Conservation (phyloP, 1,140 invertebrate species). For the Cotesia typhae region DNA sequence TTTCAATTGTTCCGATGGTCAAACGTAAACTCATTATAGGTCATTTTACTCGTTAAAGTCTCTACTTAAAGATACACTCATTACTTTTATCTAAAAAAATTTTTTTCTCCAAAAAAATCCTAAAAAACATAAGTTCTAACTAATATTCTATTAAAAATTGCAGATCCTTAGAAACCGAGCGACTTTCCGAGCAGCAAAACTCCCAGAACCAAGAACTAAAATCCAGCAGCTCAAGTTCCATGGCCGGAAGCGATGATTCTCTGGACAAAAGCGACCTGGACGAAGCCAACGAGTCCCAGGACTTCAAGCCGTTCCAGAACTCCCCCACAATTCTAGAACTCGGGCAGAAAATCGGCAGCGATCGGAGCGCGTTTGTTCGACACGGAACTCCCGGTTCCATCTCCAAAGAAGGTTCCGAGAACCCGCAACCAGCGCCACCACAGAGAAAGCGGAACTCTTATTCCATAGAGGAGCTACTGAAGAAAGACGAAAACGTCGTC, state of each 20-base stretch:
- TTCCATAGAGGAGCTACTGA: conserved; percentile 85
- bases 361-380: conserved; percentile 56
- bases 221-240: conserved; percentile 61
- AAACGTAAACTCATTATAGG: too few species aligned
- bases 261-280: conserved; percentile 70
- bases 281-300: conserved; percentile 64
- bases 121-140: background rate
- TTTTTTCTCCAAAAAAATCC: background rate
- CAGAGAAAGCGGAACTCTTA: conserved; percentile 80
- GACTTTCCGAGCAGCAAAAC: conserved; percentile 65
- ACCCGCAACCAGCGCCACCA: conserved; percentile 43
- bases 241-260: conserved; percentile 72
- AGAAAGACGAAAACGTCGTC: conserved; percentile 73
- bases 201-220: conserved; percentile 55
- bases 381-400: conserved; percentile 48
- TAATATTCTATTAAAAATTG: conserved; percentile 13
- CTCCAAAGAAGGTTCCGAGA: conserved; percentile 43
- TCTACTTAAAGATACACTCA: too few species aligned
- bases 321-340: conserved; percentile 56
- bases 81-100: background rate
- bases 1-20: too few species aligned
- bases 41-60: too few species aligned
- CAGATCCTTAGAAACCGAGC: conserved; percentile 66
- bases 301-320: conserved; percentile 55
- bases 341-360: conserved; percentile 57